Evolutionary conservation across 1,140 invertebrate genomes (phyloP).

Genomic region (Plutomurus gul): DNA sequence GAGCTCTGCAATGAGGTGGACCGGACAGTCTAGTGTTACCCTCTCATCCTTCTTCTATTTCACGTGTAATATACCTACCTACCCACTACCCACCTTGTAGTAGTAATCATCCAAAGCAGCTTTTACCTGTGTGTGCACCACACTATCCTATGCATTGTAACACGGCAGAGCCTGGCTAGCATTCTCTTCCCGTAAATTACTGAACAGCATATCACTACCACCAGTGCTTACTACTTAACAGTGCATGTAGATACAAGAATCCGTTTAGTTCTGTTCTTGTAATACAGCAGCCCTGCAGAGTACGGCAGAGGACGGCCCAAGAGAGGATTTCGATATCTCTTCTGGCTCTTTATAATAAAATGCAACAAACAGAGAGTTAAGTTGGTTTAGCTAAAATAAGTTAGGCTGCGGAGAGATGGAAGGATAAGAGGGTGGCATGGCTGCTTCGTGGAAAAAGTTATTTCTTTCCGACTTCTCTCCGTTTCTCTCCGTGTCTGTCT

Average conservation of each 20-base stretch:
- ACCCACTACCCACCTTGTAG: background rate
- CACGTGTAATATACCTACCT: background rate
- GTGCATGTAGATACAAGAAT: no score
- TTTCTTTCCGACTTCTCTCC: background rate
- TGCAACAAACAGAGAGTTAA: no score
- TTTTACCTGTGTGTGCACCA: background rate
- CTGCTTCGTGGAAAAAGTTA: constrained; percentile 1
- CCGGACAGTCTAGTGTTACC: background rate
- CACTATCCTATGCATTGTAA: no score
- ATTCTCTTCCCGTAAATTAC: no score
- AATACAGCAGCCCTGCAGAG: no score
- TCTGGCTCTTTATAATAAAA: background rate
- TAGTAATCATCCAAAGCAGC: background rate
- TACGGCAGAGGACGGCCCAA: no score
- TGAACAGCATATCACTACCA: no score
- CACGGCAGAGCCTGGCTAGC: no score
- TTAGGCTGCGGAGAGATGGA: background rate
- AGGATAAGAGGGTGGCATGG: background rate
- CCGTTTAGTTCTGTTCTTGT: no score
- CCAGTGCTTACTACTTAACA: no score
- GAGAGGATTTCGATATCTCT: background rate
- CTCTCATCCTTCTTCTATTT: background rate
- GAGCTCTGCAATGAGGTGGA: background rate
- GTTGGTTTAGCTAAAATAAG: background rate
- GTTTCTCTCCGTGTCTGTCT: no score